phyloP scores from a whole-genome alignment of 2,797 vertebrate species.

The Diplodus puntazzo region DNA sequence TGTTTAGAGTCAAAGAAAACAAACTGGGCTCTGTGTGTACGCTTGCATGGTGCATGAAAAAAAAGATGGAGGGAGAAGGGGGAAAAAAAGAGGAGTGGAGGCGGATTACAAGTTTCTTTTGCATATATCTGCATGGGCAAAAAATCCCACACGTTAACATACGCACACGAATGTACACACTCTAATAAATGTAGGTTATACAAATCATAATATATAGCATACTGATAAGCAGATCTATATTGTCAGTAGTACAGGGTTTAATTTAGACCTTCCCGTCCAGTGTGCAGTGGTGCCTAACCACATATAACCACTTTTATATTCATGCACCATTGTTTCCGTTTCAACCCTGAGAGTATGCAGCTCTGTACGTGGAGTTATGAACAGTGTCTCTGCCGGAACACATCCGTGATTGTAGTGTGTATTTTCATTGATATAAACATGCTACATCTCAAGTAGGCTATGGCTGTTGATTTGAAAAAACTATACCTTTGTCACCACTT shows the following conservation, averaged over 20 bases:
- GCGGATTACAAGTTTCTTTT: not conserved
- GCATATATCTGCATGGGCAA: constrained; percentile 1
- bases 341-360: not conserved
- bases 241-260: not conserved
- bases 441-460: not conserved
- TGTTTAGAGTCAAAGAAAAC: constrained; percentile 60
- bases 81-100: not conserved
- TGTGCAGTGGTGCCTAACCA: constrained; percentile 8
- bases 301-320: constrained; percentile 16
- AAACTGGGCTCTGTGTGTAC: constrained; percentile 35
- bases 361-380: not conserved
- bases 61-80: not conserved
- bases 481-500: not conserved
- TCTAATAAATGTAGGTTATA: not conserved
- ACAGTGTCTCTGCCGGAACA: not conserved
- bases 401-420: too few species aligned
- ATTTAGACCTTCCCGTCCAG: constrained; percentile 14
- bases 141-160: constrained; percentile 1
- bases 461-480: not conserved
- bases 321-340: not conserved
- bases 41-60: constrained; percentile 32
- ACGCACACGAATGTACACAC: not conserved
- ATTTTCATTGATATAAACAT: not conserved
- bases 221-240: not conserved
- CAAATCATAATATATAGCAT: constrained; percentile 9